phyloP scores from a whole-genome alignment of 2,797 vertebrate species.

The Lemur catta region DNA sequence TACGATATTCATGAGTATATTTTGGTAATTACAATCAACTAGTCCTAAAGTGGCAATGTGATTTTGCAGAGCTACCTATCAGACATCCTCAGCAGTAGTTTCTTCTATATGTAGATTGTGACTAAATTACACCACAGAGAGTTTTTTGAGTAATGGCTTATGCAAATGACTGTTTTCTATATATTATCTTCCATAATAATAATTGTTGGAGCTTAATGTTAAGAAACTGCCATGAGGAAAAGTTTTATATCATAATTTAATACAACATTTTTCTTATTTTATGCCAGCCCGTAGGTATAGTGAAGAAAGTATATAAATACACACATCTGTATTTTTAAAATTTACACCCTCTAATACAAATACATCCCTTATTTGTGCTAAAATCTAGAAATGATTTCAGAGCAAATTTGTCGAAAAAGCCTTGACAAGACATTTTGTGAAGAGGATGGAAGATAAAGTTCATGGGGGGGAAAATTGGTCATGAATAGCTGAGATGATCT shows the following conservation, averaged over 20 bases:
- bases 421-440: slow-evolving; percentile 42
- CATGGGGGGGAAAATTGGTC: slow-evolving; percentile 3
- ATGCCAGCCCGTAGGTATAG: not conserved
- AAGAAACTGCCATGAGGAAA: not conserved
- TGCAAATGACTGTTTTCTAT: not conserved
- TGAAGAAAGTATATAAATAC: not conserved
- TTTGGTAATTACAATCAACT: not conserved
- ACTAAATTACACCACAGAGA: not conserved
- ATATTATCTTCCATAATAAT: not conserved
- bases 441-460: slow-evolving; percentile 44
- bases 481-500: slow-evolving; percentile 52
- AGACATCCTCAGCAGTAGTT: not conserved
- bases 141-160: not conserved
- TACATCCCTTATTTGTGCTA: not conserved
- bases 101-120: not conserved
- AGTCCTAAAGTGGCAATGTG: not conserved
- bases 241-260: not conserved
- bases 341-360: not conserved
- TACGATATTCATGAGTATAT: not conserved
- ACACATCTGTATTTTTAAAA: not conserved
- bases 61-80: not conserved
- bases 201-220: not conserved
- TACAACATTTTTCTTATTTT: not conserved
- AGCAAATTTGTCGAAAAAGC: not conserved
- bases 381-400: not conserved